Percentiles rank a stretch among this genome's conserved stretches.
Conservation (phyloP, 2,113 vertebrate genomes). For the Limnothrissa miodon region DNA sequence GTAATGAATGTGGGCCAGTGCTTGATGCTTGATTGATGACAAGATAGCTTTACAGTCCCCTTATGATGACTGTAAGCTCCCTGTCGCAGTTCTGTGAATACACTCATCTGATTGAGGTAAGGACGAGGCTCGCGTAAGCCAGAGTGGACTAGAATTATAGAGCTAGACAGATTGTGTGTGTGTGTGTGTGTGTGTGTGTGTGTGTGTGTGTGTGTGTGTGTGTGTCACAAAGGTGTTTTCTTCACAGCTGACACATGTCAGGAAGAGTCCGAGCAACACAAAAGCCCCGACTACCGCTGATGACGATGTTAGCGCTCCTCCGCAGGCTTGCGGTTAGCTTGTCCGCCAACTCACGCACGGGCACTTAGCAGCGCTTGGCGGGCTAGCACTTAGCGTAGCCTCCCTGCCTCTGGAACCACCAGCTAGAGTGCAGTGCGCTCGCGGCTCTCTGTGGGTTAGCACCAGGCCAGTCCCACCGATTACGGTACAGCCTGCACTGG, state of each 20-base stretch:
- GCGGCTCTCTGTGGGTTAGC: not conserved
- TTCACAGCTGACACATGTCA: not conserved
- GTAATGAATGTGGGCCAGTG: not conserved
- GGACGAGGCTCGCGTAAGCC: not conserved
- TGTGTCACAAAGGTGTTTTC: not conserved
- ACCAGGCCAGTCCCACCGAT: not conserved
- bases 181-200: slow-evolving; percentile 6
- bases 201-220: not conserved
- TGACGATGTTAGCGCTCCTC: not conserved
- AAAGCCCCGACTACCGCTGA: not conserved
- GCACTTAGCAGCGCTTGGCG: not conserved
- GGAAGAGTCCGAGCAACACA: not conserved
- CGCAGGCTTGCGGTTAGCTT: not conserved
- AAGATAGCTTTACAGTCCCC: not conserved
- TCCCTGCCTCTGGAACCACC: not conserved
- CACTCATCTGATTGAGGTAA: not conserved
- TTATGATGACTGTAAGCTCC: not conserved
- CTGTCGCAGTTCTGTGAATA: not conserved
- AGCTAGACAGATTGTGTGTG: not conserved
- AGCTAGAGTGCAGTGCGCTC: not conserved
- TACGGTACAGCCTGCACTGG: not conserved
- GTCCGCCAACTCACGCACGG: not conserved
- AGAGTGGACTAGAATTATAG: not conserved
- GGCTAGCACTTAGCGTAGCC: slow-evolving; percentile 8
- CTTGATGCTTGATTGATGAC: not conserved